A percentile compares a stretch with the other conserved stretches of the same genome.
Conservation (phyloP, 2,797 vertebrate species). For the Myotis vivesi region DNA sequence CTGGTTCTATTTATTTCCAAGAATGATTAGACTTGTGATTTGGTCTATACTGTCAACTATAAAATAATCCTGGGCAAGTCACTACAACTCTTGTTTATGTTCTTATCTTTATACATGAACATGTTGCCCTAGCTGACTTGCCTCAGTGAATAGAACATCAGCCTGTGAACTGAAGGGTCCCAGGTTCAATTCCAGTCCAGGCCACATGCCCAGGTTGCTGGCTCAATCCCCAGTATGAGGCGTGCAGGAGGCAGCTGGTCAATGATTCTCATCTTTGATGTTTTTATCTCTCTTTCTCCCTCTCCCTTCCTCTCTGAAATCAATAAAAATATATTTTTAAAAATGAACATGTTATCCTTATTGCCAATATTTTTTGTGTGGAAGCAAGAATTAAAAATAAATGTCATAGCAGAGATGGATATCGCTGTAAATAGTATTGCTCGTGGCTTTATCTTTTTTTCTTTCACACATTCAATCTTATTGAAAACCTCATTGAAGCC, state of each 20-base stretch:
- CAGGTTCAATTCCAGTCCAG: too few species aligned
- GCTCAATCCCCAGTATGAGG: too few species aligned
- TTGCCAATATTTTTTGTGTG: neutral
- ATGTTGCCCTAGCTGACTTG: too few species aligned
- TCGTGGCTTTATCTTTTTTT: neutral
- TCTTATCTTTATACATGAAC: neutral
- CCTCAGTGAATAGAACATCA: too few species aligned
- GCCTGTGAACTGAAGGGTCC: too few species aligned
- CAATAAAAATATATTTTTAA: too few species aligned
- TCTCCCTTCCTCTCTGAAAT: too few species aligned
- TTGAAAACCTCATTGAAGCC: neutral
- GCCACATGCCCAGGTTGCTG: too few species aligned
- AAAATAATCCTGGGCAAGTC: neutral
- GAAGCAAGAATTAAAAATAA: conserved; percentile 17
- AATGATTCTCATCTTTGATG: too few species aligned
- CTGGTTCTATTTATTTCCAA: neutral
- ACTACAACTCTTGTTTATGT: neutral
- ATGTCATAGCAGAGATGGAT: neutral
- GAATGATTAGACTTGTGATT: neutral
- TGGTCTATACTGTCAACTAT: neutral
- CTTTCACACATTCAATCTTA: neutral
- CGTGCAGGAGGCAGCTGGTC: too few species aligned
- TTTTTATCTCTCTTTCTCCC: too few species aligned
- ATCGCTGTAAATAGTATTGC: neutral
- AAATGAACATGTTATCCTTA: neutral